Percentiles rank a stretch among this genome's conserved stretches.
Evolutionary conservation across 2,113 vertebrate genomes (phyloP).

Genomic region (Sarotherodon lohbergeri): DNA sequence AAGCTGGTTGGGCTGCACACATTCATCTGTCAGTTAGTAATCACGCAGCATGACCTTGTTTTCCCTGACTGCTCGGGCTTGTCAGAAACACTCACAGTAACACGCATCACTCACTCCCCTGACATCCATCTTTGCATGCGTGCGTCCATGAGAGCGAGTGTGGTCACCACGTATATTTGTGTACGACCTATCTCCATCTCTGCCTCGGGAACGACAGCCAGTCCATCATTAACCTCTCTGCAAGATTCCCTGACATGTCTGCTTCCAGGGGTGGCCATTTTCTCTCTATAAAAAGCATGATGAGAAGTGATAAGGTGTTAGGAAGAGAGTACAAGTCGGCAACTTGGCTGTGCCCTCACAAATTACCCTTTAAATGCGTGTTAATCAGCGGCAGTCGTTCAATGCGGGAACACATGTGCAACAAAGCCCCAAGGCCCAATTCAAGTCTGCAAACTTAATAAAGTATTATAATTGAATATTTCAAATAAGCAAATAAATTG

Average conservation of each 20-base stretch:
- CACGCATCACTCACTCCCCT: slow-evolving; percentile 53
- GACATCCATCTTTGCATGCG: slow-evolving; percentile 33
- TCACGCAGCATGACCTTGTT: slow-evolving; percentile 59
- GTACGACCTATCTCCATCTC: slow-evolving; percentile 38
- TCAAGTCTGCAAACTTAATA: neutral
- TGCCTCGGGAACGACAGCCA: slow-evolving; percentile 48
- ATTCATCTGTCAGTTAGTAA: slow-evolving; percentile 66
- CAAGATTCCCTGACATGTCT: slow-evolving; percentile 40
- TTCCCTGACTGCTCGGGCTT: slow-evolving; percentile 59
- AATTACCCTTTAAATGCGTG: neutral
- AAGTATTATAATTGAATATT: neutral
- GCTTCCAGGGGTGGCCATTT: slow-evolving; percentile 50
- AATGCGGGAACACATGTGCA: neutral
- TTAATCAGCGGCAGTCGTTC: neutral
- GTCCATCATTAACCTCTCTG: slow-evolving; percentile 64
- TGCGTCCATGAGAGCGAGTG: neutral
- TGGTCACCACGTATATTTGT: slow-evolving; percentile 41
- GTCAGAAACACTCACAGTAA: slow-evolving; percentile 66
- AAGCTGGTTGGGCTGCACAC: slow-evolving; percentile 16
- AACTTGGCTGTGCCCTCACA: neutral
- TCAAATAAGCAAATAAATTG: neutral
- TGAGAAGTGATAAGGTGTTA: neutral
- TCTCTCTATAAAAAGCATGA: slow-evolving; percentile 36
- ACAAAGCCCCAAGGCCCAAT: neutral
- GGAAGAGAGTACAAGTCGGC: neutral